These are phyloP conservation scores for Herpailurus yagouaroundi DNA, from an alignment of 2,113 vertebrate genomes.

Conservation along the genomic window DNA sequence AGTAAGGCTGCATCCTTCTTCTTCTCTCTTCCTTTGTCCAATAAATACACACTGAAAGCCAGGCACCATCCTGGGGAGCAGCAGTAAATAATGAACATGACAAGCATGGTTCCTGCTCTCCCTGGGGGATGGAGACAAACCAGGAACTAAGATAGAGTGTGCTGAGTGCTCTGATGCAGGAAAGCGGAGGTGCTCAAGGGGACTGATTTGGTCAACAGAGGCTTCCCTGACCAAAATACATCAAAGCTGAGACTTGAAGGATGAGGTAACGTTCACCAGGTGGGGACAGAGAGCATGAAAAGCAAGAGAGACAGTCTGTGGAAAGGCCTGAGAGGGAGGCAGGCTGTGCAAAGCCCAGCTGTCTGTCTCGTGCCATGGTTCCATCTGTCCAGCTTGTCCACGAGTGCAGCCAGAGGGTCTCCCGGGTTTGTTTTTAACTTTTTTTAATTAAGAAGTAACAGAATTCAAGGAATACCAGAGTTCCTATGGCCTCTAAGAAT, in stretches of 20 bases:
- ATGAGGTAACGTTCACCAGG: not conserved
- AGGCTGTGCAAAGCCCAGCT: not conserved
- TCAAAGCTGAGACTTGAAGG: not conserved
- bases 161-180: not conserved
- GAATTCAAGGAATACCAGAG: not conserved
- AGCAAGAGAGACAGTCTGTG: not conserved
- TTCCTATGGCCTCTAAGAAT: not conserved
- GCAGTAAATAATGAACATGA: not conserved
- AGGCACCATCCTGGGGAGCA: not conserved
- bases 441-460: not conserved
- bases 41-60: not conserved
- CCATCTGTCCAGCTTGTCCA: not conserved
- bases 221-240: not conserved
- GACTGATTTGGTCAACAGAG: not conserved
- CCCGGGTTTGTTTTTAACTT: not conserved
- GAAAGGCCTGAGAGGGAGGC: not conserved
- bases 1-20: too few relatives aligned
- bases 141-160: not conserved
- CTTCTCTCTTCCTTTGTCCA: not conserved
- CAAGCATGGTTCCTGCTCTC: not conserved
- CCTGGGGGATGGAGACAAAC: not conserved
- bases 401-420: too few relatives aligned
- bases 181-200: not conserved
- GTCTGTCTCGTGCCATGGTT: not conserved
- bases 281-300: too few relatives aligned